Conservation (phyloP, 2,113 vertebrate genomes). For the Triplophysa siluroides region DNA sequence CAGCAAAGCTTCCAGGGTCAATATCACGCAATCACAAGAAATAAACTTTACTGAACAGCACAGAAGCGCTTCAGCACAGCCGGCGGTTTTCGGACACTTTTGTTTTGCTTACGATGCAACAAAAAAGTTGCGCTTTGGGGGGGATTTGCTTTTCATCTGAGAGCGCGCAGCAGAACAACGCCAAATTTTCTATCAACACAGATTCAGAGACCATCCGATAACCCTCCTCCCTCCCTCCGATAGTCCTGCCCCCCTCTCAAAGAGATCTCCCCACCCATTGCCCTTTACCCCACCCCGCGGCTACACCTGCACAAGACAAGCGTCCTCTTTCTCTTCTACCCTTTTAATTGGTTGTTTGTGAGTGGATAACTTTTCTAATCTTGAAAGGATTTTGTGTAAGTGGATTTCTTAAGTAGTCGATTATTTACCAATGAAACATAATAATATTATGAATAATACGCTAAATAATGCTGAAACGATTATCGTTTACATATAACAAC, state of each 20-base stretch:
- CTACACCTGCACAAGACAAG: conserved; percentile 15
- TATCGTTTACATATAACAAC: too few relatives aligned
- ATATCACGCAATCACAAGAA: conserved; percentile 19
- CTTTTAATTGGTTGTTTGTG: not conserved
- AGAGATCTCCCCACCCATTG: conserved; percentile 24
- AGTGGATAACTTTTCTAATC: not conserved
- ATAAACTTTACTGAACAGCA: not conserved
- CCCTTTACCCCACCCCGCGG: conserved; percentile 29
- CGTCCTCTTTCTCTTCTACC: too few relatives aligned
- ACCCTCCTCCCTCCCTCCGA: conserved; percentile 44
- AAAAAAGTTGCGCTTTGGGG: conserved; percentile 41
- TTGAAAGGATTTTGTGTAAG: conserved; percentile 2
- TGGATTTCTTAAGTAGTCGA: conserved; percentile 27
- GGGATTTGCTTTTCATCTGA: conserved; percentile 43
- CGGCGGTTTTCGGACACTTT: not conserved
- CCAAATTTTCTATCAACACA: conserved; percentile 3
- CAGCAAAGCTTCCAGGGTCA: conserved; percentile 21
- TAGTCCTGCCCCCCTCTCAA: conserved; percentile 42
- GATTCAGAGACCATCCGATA: conserved; percentile 13
- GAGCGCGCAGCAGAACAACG: conserved; percentile 29
- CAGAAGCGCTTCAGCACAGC: not conserved
- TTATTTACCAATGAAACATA: not conserved
- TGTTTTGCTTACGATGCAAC: conserved; percentile 1
- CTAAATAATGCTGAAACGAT: not conserved
- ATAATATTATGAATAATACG: too few relatives aligned